These are phyloP conservation scores for Drosophila macrothrix DNA, from an alignment of 2,888 invertebrate genomes.

Conservation along the genomic window DNA sequence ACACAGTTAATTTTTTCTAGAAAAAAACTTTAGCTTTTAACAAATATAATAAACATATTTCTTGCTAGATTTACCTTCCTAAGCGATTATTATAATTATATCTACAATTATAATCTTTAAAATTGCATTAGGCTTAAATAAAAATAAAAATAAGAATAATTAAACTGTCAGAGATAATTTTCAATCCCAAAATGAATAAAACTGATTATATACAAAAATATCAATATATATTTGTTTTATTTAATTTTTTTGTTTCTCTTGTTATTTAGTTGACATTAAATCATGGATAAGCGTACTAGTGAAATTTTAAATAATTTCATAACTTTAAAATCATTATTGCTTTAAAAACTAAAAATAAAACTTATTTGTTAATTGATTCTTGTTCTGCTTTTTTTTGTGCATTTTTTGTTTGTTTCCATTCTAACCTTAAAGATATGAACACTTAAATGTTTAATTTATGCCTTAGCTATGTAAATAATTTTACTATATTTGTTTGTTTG, in stretches of 20 bases:
- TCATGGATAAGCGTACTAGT: conserved; percentile 81
- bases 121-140: background rate
- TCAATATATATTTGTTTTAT: conserved; percentile 56
- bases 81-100: background rate
- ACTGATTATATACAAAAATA: conserved; percentile 54
- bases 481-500: conserved; percentile 51
- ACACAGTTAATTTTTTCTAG: background rate
- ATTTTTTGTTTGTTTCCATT: conserved; percentile 49
- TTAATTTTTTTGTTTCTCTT: conserved; percentile 42
- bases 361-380: conserved; percentile 34
- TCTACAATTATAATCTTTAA: background rate
- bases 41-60: background rate
- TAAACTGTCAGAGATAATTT: too few species aligned
- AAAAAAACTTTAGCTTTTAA: background rate
- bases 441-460: conserved; percentile 54
- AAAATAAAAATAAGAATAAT: background rate
- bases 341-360: conserved; percentile 61
- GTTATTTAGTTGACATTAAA: conserved; percentile 70
- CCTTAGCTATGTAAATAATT: conserved; percentile 36
- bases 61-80: background rate
- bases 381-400: conserved; percentile 42
- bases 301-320: conserved; percentile 64
- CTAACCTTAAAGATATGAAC: conserved; percentile 68
- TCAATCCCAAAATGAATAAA: conserved; percentile 4
- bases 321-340: conserved; percentile 65